These are phyloP conservation scores for Trachelus stipa DNA, from an alignment of 2,888 invertebrate species.

Conservation along the genomic window DNA sequence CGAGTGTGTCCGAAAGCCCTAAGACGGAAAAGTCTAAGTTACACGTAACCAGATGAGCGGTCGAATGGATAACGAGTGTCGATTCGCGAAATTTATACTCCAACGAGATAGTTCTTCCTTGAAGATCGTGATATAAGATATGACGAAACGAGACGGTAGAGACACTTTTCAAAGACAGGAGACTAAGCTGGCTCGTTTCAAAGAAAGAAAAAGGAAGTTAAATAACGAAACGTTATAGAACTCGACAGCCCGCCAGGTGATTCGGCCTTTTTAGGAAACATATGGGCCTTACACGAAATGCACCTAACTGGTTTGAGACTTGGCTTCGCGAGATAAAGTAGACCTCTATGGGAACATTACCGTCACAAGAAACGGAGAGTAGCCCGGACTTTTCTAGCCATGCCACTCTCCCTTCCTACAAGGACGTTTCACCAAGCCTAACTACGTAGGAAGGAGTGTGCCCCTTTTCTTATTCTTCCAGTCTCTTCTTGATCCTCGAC, in stretches of 20 bases:
- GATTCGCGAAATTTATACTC: background rate
- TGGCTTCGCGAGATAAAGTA: conserved; percentile 18
- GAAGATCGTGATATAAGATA: background rate
- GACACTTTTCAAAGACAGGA: background rate
- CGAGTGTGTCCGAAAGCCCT: background rate
- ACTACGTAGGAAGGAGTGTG: background rate
- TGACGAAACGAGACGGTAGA: background rate
- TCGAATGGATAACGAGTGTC: background rate
- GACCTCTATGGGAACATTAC: conserved; percentile 38
- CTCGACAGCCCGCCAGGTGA: conserved; percentile 42
- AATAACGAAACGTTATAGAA: conserved; percentile 4
- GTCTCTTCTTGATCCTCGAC: conserved; percentile 22
- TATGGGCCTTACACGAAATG: conserved; percentile 49
- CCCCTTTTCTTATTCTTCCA: conserved; percentile 18
- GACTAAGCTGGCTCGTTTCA: background rate
- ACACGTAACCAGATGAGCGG: background rate
- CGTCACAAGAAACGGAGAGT: conserved; percentile 47
- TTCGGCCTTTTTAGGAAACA: conserved; percentile 48
- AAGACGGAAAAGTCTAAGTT: background rate
- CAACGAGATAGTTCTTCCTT: background rate
- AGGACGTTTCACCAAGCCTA: background rate
- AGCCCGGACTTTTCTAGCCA: conserved; percentile 24
- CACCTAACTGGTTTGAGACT: conserved; percentile 42
- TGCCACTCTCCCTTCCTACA: conserved; percentile 5
- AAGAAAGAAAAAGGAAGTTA: background rate